These are phyloP conservation scores for Dinomys branickii DNA, from an alignment of 2,113 vertebrate species.

Conservation along the genomic window DNA sequence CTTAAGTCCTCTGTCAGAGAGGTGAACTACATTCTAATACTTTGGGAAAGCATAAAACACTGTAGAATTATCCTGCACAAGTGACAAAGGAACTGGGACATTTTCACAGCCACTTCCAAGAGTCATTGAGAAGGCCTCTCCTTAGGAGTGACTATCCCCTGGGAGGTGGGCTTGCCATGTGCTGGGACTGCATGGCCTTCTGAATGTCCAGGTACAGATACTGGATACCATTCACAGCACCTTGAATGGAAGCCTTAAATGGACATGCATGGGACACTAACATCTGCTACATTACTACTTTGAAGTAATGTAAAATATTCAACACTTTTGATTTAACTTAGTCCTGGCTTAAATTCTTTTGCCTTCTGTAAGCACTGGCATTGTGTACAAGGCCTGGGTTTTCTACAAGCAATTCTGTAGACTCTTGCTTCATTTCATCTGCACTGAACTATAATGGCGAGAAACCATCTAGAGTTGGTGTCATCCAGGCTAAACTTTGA, in stretches of 20 bases:
- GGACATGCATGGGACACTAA: neutral
- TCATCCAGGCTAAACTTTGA: neutral
- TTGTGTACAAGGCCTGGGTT: neutral
- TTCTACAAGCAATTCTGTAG: neutral
- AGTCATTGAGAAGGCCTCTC: neutral
- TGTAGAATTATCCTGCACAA: neutral
- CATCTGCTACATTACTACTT: neutral
- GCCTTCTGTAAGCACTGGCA: neutral
- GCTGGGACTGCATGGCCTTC: neutral
- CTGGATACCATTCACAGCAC: neutral
- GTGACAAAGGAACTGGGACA: neutral
- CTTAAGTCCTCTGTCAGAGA: neutral
- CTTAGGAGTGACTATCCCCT: neutral
- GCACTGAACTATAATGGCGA: neutral
- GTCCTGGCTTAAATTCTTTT: neutral
- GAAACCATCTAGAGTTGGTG: neutral
- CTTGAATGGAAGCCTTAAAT: neutral
- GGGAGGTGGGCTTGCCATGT: neutral
- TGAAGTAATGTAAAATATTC: neutral
- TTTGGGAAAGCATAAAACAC: neutral
- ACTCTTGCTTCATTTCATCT: neutral
- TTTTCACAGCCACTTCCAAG: neutral
- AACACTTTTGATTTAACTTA: constrained; percentile 14
- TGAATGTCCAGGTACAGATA: neutral
- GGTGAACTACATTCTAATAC: neutral